phyloP scores from a whole-genome alignment of 2,797 vertebrate species.

The Telmatherina bonti region DNA sequence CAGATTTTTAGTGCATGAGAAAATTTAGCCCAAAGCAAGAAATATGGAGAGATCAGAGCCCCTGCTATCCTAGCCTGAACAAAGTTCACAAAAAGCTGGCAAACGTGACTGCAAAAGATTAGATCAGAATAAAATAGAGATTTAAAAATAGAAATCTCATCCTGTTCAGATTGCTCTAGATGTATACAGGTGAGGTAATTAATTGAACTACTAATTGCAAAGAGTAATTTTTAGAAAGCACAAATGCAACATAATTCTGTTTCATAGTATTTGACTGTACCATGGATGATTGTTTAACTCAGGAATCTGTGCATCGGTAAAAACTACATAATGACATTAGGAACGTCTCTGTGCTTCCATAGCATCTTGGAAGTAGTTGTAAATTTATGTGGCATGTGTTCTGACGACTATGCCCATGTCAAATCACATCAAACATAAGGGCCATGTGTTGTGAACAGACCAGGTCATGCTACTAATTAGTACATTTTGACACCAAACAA shows the following conservation, averaged over 20 bases:
- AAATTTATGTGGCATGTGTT: slow-evolving; percentile 11
- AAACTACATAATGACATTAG: neutral
- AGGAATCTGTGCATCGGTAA: neutral
- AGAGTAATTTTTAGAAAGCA: too few relatives aligned
- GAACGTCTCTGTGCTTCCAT: neutral
- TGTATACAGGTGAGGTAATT: too few relatives aligned
- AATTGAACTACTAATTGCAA: too few relatives aligned
- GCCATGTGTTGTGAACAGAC: slow-evolving; percentile 33
- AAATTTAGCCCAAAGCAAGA: neutral
- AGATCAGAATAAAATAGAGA: too few relatives aligned
- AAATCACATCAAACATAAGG: slow-evolving; percentile 33
- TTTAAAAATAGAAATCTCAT: too few relatives aligned
- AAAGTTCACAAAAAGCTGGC: too few relatives aligned
- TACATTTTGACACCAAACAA: slow-evolving; percentile 44
- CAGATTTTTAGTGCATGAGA: neutral
- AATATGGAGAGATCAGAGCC: neutral
- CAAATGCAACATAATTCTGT: too few relatives aligned
- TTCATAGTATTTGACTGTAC: too few relatives aligned
- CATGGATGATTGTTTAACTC: too few relatives aligned
- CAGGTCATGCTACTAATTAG: slow-evolving; percentile 44
- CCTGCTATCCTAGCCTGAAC: neutral
- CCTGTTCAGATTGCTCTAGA: too few relatives aligned
- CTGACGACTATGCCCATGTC: slow-evolving; percentile 23
- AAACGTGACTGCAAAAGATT: too few relatives aligned
- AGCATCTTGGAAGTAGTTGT: slow-evolving; percentile 9